Evolutionary conservation across 2,888 invertebrate species (phyloP), one percentile per base, ranked within the genome.

Genomic region (Limnephilus marmoratus): DNA sequence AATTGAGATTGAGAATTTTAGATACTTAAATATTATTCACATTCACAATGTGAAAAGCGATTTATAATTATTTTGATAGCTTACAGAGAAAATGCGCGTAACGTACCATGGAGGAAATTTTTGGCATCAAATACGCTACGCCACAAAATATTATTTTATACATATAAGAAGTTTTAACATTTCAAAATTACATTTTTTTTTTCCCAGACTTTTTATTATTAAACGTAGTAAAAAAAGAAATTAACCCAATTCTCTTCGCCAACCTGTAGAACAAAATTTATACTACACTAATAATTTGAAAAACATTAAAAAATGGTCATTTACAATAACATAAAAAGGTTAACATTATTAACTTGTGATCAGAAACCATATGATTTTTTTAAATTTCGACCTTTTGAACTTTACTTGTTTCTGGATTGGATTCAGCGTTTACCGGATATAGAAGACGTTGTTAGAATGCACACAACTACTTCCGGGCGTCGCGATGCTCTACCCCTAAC

Each of bases 381-480:
- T 45, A 41, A 41, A 45, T 45, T 18, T 68, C 18, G 9, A 68
- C 68, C 7, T 24, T 68, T 1, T 68, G 4, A 24, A 68, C 53
- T 68, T 7, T 24, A 41, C 37, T 83, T 37, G 37, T 68, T 68
- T 68, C 18, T 18, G 31, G 31, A 87, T n/a, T 87, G 12, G 68
- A 68, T 3, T 83, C 31, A 31, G 34, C 83, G 53, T 68, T 41
- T 53, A 91, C 89, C 90, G 91, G 91, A 90, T 68, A 15, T 90
- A 81, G 86, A 45, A 92, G 83, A 90, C 92, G 90, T 89, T 87
- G 91, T 81, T 90, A 91, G 92, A 91, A 92, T 92, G 89, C 93
- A 93, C 92, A 80, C 83, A 90, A 91, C 92, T 92, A 93, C 91
- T 91, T 93, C 93, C 93, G 93, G 93, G 90, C 93, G 92, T 92